A percentile compares a stretch with the other conserved stretches of the same genome.
These are phyloP conservation scores for Argyra leucocephala DNA, from an alignment of 2,888 invertebrate genomes.

Conservation along the genomic window DNA sequence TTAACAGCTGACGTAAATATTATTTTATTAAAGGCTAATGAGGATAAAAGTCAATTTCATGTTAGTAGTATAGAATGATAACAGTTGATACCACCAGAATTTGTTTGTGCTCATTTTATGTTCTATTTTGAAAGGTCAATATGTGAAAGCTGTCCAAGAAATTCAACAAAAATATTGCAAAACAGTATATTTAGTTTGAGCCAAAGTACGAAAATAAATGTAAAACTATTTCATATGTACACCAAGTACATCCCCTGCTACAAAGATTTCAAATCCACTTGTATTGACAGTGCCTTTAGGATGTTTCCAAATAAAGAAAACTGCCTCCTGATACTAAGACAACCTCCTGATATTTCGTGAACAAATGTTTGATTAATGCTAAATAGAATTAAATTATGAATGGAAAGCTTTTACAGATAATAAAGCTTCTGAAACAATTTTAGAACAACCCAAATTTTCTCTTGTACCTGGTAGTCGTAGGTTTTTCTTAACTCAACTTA, in stretches of 20 bases:
- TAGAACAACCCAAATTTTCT: slow-evolving; percentile 67
- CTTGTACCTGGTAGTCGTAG: slow-evolving; percentile 86
- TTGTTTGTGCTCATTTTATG: slow-evolving; percentile 68
- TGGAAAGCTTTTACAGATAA: slow-evolving; percentile 37
- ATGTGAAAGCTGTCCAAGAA: slow-evolving; percentile 69
- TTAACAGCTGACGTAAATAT: slow-evolving; percentile 31
- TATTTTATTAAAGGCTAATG: slow-evolving; percentile 25
- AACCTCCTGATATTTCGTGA: slow-evolving; percentile 70
- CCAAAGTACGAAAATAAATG: slow-evolving; percentile 17
- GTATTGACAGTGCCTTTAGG: slow-evolving; percentile 27
- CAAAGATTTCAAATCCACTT: slow-evolving; percentile 27
- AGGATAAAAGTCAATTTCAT: slow-evolving; percentile 31
- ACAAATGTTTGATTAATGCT: slow-evolving; percentile 60
- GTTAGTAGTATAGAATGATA: slow-evolving; percentile 33
- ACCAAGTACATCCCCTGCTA: slow-evolving; percentile 22
- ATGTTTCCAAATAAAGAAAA: slow-evolving; percentile 58
- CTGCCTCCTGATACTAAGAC: slow-evolving; percentile 56
- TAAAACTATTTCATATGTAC: slow-evolving; percentile 11
- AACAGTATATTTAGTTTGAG: slow-evolving; percentile 29
- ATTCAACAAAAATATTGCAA: slow-evolving; percentile 31
- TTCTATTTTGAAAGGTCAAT: slow-evolving; percentile 66
- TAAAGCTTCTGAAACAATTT: slow-evolving; percentile 9
- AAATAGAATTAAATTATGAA: slow-evolving; percentile 59
- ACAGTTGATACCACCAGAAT: slow-evolving; percentile 31
- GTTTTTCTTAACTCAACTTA: slow-evolving; percentile 79